Evolutionary conservation across 2,888 invertebrate species (phyloP).

Genomic region (Acrobasis repandana): DNA sequence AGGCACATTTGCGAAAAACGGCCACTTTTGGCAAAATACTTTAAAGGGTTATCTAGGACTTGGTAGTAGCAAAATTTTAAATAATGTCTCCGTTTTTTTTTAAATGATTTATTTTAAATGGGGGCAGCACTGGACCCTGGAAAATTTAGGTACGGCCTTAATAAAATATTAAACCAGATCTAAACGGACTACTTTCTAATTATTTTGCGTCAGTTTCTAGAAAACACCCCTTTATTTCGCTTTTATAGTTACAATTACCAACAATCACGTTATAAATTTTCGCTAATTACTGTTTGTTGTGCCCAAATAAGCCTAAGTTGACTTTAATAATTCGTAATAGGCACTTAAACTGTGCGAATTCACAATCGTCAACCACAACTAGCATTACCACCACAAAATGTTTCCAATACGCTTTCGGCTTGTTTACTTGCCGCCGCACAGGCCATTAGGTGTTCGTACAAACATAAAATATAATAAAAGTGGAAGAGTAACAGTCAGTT

Average conservation of each 20-base stretch:
- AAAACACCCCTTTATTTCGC: not conserved
- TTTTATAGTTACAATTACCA: not conserved
- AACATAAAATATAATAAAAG: conserved; percentile 34
- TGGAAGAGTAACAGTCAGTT: not conserved
- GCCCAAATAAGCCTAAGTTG: conserved; percentile 28
- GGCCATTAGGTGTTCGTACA: conserved; percentile 74
- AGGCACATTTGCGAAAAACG: too few relatives aligned
- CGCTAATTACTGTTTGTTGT: not conserved
- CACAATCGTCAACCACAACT: conserved; percentile 18
- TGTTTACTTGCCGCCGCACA: conserved; percentile 64
- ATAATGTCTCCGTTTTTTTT: too few relatives aligned
- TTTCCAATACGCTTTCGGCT: conserved; percentile 40
- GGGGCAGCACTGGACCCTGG: too few relatives aligned
- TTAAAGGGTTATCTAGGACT: too few relatives aligned
- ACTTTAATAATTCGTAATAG: conserved; percentile 18
- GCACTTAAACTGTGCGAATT: conserved; percentile 8
- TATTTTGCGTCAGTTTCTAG: not conserved
- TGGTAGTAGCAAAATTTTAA: too few relatives aligned
- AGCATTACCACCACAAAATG: conserved; percentile 32
- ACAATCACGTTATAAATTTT: not conserved
- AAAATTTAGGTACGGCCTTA: too few relatives aligned
- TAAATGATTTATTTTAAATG: too few relatives aligned
- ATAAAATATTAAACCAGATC: too few relatives aligned
- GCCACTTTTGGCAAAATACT: too few relatives aligned
- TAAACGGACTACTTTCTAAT: too few relatives aligned